Percentiles rank a stretch among this genome's conserved stretches.
These are phyloP conservation scores for Brachylomia viminalis DNA, from an alignment of 2,888 invertebrate species.

Conservation along the genomic window DNA sequence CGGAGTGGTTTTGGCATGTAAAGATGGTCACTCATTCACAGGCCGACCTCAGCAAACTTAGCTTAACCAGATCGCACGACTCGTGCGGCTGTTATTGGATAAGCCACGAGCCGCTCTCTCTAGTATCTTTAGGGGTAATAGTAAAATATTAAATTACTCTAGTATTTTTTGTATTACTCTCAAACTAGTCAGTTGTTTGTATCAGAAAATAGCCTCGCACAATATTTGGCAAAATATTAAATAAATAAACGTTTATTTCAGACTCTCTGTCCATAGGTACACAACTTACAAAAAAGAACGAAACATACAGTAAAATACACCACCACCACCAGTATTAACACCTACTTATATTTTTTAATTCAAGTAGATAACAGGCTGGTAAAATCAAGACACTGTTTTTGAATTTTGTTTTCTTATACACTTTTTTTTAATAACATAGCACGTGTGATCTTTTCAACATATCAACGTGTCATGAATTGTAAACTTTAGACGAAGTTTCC, in stretches of 20 bases:
- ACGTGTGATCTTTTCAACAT: conserved; percentile 9
- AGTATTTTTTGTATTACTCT: not conserved
- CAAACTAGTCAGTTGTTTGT: not conserved
- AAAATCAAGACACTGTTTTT: too few relatives aligned
- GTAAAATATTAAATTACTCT: not conserved
- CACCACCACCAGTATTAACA: too few relatives aligned
- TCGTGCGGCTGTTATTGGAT: not conserved
- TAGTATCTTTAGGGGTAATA: not conserved
- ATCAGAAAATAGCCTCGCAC: too few relatives aligned
- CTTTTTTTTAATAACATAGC: not conserved
- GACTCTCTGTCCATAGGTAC: too few relatives aligned
- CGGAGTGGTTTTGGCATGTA: not conserved
- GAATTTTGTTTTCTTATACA: not conserved
- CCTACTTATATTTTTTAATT: not conserved
- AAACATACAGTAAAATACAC: too few relatives aligned
- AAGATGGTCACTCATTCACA: not conserved
- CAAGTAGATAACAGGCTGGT: not conserved
- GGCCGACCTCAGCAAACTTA: not conserved
- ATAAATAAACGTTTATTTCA: too few relatives aligned
- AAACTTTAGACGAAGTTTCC: conserved; percentile 24
- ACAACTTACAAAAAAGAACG: too few relatives aligned
- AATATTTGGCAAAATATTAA: not conserved
- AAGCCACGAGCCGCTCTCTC: not conserved
- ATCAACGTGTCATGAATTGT: conserved; percentile 10
- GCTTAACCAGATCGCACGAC: not conserved